phyloP scores from a whole-genome alignment of 2,113 vertebrate species.

The Chamaea fasciata region DNA sequence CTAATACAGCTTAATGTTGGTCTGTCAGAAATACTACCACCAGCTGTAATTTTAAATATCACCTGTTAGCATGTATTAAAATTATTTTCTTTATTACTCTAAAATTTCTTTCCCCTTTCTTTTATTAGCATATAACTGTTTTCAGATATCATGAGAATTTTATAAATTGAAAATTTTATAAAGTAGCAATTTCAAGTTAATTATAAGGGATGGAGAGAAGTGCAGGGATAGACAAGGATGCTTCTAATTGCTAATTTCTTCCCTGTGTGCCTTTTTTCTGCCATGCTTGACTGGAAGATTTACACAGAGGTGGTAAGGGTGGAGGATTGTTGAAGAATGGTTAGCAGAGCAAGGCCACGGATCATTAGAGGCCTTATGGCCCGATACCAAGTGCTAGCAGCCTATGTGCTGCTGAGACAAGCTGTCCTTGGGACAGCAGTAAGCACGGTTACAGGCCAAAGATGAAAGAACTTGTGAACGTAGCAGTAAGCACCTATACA shows the following conservation, averaged over 20 bases:
- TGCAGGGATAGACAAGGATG: neutral
- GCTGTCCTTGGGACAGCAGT: too few species aligned
- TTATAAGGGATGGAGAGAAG: neutral
- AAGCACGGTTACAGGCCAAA: too few species aligned
- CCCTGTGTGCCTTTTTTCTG: neutral
- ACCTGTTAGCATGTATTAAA: neutral
- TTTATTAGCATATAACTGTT: neutral
- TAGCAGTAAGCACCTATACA: too few species aligned
- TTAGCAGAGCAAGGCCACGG: too few species aligned
- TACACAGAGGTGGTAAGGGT: rapidly evolving
- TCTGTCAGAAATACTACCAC: neutral
- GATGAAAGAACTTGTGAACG: too few species aligned
- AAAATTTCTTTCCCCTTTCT: neutral
- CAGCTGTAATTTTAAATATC: neutral
- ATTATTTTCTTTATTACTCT: neutral
- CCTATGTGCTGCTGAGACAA: too few species aligned
- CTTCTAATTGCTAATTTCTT: neutral
- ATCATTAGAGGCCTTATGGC: too few species aligned
- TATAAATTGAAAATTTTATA: neutral
- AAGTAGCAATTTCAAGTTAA: neutral
- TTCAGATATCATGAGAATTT: neutral
- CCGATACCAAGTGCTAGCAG: too few species aligned
- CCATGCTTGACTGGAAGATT: neutral
- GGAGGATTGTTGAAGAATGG: too few species aligned
- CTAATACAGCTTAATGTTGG: neutral